Evolutionary conservation across 2,888 invertebrate species (phyloP).

Genomic region (Plebejus argus): DNA sequence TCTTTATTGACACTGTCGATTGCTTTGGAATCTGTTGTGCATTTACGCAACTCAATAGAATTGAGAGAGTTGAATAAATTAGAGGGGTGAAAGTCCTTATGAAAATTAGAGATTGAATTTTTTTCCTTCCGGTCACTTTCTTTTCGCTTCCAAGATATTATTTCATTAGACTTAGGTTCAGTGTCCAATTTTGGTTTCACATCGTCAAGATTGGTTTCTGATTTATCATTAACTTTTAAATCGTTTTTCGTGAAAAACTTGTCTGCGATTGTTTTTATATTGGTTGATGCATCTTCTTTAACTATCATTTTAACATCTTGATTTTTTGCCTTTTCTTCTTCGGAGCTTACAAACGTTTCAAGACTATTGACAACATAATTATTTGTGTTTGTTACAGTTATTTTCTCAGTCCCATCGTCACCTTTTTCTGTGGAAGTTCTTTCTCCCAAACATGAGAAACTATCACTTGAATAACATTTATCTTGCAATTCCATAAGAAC

Average conservation of each 20-base stretch:
- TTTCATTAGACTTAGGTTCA: slow-evolving; percentile 48
- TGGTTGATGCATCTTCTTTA: slow-evolving; percentile 39
- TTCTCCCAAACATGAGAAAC: slow-evolving; percentile 35
- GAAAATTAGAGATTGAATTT: slow-evolving; percentile 51
- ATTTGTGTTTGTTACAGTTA: slow-evolving; percentile 36
- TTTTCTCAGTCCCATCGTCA: slow-evolving; percentile 39
- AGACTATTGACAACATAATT: slow-evolving; percentile 37
- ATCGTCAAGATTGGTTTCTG: slow-evolving; percentile 53
- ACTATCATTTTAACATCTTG: slow-evolving; percentile 37
- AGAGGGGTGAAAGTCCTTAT: slow-evolving; percentile 54
- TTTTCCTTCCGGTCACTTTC: slow-evolving; percentile 52
- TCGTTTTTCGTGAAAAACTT: slow-evolving; percentile 47
- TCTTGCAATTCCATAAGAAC: slow-evolving; percentile 37
- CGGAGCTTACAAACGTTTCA: slow-evolving; percentile 33
- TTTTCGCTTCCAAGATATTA: slow-evolving; percentile 44
- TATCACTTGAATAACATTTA: slow-evolving; percentile 38
- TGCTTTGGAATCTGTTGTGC: slow-evolving; percentile 51
- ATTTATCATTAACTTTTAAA: slow-evolving; percentile 45
- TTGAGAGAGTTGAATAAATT: slow-evolving; percentile 56
- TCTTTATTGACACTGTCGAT: slow-evolving; percentile 59
- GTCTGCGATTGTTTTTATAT: slow-evolving; percentile 38
- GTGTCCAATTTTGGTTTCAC: slow-evolving; percentile 49
- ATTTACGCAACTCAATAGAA: slow-evolving; percentile 54
- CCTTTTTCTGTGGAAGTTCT: slow-evolving; percentile 36
- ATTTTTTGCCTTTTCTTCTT: slow-evolving; percentile 33